Evolutionary conservation across 2,888 invertebrate genomes (phyloP), one percentile per base, ranked within the genome.

Genomic region (Thysanoteuthis rhombus): DNA sequence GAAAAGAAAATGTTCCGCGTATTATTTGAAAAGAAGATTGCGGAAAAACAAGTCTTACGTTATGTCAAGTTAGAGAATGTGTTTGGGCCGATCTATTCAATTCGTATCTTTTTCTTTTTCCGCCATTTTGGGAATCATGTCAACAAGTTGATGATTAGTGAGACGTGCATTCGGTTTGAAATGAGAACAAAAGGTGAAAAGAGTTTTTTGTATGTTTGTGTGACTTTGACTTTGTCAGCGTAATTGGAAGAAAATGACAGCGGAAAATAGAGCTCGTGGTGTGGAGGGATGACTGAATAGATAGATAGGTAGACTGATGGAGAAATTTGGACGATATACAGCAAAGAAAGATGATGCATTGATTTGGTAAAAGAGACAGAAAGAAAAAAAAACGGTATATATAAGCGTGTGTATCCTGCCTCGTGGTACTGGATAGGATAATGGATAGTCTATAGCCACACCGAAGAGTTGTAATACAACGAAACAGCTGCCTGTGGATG

Each of bases 211-310:
- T 75, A n/a, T 75, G 75, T 75, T 32, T 75, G 75, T 75, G 75
- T 75, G 75, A n/a, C 32, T 75, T 32, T 75, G 10, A 12, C 32
- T n/a, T 0, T 75, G 75, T 75, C 75, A 75, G 75, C 75, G 75
- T 75, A 75, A 75, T 75, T 75, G 32, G 75, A 75, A 75, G 75
- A 75, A 75, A 75, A 75, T 75, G 75, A 75, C 32, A n/a, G n/a
- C 75, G 32, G 32, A 2, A 75, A 75, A 75, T 32, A 19, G 75
- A n/a, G 75, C 12, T 16, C 1, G n/a, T 75, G 32, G 12, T 0
- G 1, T 8, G 6, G n/a, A 4, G 19, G 1, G 75, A 10, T 0
- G 32, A 32, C 2, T 0, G 32, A 10, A n/a, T 10, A 32, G 32
- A 32, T 1, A 32, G 75, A n/a, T n/a, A n/a, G n/a, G n/a, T n/a